phyloP scores from a whole-genome alignment of 2,888 invertebrate genomes.

The Sepiola atlantica region DNA sequence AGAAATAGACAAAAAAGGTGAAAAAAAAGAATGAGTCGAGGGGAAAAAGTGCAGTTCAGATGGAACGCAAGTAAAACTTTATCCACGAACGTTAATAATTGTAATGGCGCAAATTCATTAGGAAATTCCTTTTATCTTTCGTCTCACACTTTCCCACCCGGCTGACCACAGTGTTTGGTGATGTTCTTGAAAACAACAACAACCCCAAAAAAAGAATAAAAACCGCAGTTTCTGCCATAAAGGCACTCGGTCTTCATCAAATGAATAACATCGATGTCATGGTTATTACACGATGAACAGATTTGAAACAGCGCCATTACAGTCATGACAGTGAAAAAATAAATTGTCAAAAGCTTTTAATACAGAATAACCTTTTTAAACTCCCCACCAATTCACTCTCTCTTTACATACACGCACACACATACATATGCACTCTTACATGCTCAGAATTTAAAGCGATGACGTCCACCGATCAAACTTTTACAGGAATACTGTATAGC shows the following conservation, averaged over 20 bases:
- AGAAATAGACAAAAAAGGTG: background rate
- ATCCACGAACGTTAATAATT: background rate
- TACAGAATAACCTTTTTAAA: background rate
- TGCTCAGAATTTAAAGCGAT: too few relatives aligned
- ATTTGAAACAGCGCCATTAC: background rate
- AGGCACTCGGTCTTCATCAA: background rate
- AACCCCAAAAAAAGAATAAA: background rate
- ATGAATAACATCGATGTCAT: background rate
- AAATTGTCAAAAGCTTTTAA: background rate
- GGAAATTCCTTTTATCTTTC: slow-evolving; percentile 16
- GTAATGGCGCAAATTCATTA: background rate
- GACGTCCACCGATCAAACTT: too few relatives aligned
- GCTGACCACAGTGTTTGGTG: background rate
- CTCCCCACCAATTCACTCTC: too few relatives aligned
- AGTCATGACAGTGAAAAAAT: background rate
- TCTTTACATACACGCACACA: background rate
- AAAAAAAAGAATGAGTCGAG: background rate
- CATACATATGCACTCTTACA: too few relatives aligned
- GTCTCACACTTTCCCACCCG: background rate
- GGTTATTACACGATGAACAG: background rate
- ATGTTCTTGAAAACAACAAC: background rate
- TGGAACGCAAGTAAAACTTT: background rate
- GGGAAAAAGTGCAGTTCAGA: background rate
- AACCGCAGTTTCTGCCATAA: background rate
- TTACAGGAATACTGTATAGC: too few relatives aligned